Evolutionary conservation across 37 sponge, comb jelly and placozoan genomes (phyloP), one percentile per base, ranked within the genome.

Genomic region (Beroe forskalii): DNA sequence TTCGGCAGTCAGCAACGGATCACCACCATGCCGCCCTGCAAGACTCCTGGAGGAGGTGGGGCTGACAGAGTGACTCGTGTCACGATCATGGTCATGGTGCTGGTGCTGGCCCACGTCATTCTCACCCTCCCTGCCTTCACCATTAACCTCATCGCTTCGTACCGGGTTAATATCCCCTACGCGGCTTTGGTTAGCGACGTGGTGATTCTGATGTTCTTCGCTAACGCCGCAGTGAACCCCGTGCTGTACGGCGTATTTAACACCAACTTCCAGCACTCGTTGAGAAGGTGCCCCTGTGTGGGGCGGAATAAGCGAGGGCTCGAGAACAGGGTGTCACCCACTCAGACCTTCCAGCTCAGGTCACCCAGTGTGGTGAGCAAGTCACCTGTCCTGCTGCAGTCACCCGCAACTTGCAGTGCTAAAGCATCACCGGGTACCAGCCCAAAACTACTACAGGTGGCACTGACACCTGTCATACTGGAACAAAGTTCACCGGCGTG

Each of bases 111-210:
- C 25, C 66, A 63, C n/a, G 66, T 63, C 2, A 30, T 63, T 6
- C 66, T 63, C 14, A 63, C 66, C n/a, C n/a, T 63, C 9, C 66
- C 66, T 63, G 66, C 66, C 25, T 63, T 63, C n/a, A 63, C 66
- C 25, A 63, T 63, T 30, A 63, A 63, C 66, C 66, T 63, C 66
- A 63, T 63, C 25, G n/a, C 66, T 63, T 28, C 66, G 2, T 63
- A 28, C 25, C 14, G 25, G 24, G n/a, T 63, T 30, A 63, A 63
- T 30, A 30, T 28, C 20, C 66, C 20, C 25, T 63, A 28, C 25
- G 66, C 20, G n/a, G 66, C 28, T 24, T 24, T 20, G 20, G 66
- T 30, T 20, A 63, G 25, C 25, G 66, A 63, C n/a, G 25, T 63
- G 20, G 66, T 63, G 20, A 63, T 63, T 30, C 66, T 63, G 23